Conservation (phyloP, 2,113 vertebrate genomes). For the Campylomormyrus tamandua region DNA sequence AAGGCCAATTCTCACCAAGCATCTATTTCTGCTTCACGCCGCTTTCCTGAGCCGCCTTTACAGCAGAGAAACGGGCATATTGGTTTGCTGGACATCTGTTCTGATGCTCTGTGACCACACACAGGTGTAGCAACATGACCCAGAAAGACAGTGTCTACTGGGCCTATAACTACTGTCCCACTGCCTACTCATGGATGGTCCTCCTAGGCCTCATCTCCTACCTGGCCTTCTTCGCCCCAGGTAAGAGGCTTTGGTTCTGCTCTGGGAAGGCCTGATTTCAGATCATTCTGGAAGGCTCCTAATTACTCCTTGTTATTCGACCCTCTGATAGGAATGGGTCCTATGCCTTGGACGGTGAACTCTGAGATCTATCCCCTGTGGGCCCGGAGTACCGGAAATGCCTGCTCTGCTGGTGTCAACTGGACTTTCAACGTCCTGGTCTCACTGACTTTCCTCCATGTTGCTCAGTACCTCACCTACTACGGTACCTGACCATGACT, state of each 20-base stretch:
- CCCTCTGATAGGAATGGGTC: slow-evolving; percentile 76
- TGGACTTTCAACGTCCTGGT: slow-evolving; percentile 95
- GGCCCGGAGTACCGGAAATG: slow-evolving; percentile 96
- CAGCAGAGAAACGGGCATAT: neutral
- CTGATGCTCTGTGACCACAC: neutral
- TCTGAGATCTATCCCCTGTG: slow-evolving; percentile 97
- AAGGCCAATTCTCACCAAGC: neutral
- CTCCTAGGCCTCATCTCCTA: slow-evolving; percentile 87
- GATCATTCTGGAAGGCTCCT: neutral
- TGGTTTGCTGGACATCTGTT: neutral
- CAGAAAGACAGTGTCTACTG: slow-evolving; percentile 62
- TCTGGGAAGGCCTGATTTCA: neutral
- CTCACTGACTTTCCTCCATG: slow-evolving; percentile 89
- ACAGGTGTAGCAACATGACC: slow-evolving; percentile 80
- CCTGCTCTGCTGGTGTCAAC: slow-evolving; percentile 88
- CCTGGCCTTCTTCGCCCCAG: slow-evolving; percentile 88
- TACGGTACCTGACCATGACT: slow-evolving; percentile 67
- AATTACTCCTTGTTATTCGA: neutral
- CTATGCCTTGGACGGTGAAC: slow-evolving; percentile 98
- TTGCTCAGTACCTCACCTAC: slow-evolving; percentile 88
- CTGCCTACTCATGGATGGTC: slow-evolving; percentile 83
- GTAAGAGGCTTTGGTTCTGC: slow-evolving; percentile 48
- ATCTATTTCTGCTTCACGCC: neutral
- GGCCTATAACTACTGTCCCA: slow-evolving; percentile 97
- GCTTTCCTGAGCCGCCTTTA: neutral